Evolutionary conservation across 2,113 vertebrate genomes (phyloP).

Genomic region (Phyllostomus hastatus): DNA sequence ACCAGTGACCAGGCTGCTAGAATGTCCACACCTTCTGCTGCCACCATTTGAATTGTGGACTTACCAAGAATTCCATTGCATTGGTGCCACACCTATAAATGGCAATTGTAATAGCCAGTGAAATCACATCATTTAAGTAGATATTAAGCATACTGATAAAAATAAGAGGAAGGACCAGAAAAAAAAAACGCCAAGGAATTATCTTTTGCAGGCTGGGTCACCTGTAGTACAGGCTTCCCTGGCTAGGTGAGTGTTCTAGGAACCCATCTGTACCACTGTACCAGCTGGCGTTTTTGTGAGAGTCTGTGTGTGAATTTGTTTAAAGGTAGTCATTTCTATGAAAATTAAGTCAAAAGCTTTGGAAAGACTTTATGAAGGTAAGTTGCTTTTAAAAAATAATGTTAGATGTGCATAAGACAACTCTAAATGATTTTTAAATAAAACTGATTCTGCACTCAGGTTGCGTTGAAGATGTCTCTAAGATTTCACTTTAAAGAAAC

Average conservation of each 20-base stretch:
- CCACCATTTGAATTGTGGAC: not conserved
- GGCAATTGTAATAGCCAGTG: not conserved
- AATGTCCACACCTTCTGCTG: not conserved
- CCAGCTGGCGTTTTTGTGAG: too few species aligned
- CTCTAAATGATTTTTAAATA: not conserved
- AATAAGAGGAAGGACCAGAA: not conserved
- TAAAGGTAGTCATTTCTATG: not conserved
- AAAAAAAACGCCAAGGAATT: too few species aligned
- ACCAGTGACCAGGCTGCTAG: not conserved
- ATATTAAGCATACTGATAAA: not conserved
- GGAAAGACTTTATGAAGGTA: not conserved
- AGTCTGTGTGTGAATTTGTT: not conserved
- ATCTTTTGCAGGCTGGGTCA: too few species aligned
- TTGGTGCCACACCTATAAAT: not conserved
- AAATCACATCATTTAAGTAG: not conserved
- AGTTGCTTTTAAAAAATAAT: not conserved
- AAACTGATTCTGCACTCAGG: not conserved
- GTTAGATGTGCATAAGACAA: not conserved
- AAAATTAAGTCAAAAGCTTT: conserved; percentile 25
- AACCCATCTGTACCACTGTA: too few species aligned
- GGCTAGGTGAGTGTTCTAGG: too few species aligned
- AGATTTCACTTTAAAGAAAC: not conserved
- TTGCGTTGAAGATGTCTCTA: not conserved
- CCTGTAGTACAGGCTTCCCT: too few species aligned
- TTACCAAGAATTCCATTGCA: not conserved